Conservation (phyloP, 2,113 vertebrate species). For the Equus przewalskii region DNA sequence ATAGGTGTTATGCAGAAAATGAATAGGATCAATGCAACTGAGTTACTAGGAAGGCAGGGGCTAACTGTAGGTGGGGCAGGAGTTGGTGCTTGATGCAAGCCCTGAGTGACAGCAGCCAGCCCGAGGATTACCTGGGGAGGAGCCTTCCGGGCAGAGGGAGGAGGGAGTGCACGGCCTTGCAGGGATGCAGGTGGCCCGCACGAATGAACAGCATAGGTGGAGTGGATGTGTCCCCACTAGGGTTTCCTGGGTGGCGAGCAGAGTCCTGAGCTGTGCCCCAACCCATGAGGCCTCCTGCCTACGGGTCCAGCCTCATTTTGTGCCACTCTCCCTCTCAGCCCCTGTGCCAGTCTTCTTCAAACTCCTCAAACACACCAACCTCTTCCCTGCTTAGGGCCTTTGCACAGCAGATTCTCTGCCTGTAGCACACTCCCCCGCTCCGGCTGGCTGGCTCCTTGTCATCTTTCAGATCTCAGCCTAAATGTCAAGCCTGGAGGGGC, state of each 20-base stretch:
- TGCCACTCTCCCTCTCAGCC: not conserved
- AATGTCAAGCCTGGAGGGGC: not conserved
- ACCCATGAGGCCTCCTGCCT: not conserved
- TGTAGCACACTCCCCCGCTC: not conserved
- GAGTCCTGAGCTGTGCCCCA: not conserved
- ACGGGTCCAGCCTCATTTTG: not conserved
- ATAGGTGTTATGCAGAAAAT: not conserved
- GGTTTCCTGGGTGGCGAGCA: not conserved
- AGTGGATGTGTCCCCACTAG: rapidly evolving
- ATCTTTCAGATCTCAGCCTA: not conserved
- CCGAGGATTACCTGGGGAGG: not conserved
- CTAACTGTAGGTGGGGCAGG: not conserved
- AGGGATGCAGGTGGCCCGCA: not conserved
- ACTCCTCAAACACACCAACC: not conserved
- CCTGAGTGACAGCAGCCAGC: not conserved
- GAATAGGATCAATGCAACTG: not conserved
- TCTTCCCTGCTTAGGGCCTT: too few species aligned
- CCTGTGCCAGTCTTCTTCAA: not conserved
- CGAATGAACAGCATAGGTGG: not conserved
- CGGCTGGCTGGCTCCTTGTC: not conserved
- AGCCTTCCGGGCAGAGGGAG: not conserved
- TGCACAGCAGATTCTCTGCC: not conserved
- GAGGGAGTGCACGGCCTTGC: not conserved
- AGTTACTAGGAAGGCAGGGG: not conserved
- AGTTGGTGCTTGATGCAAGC: not conserved